These are phyloP conservation scores for Gorsachius magnificus DNA, from an alignment of 2,797 vertebrate species.

Conservation along the genomic window DNA sequence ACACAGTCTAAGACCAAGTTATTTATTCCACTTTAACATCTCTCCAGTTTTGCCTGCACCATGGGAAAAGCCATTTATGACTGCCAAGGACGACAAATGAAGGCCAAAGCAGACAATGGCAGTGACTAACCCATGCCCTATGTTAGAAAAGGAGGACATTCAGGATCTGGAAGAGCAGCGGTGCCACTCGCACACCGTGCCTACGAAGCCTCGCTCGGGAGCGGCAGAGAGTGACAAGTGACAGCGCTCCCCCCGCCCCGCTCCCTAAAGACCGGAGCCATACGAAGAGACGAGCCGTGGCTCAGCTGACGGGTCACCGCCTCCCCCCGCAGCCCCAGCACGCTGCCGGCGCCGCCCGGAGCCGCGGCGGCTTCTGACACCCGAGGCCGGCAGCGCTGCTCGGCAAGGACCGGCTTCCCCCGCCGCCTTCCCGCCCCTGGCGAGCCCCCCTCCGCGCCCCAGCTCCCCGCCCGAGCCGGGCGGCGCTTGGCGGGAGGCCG, in stretches of 20 bases:
- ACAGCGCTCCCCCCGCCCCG: neutral
- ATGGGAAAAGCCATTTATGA: neutral
- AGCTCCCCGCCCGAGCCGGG: neutral
- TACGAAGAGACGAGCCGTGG: rapidly evolving
- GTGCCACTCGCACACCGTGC: rapidly evolving
- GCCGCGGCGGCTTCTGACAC: neutral
- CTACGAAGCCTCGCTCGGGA: neutral
- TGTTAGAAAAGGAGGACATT: too few relatives aligned
- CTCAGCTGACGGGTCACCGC: rapidly evolving
- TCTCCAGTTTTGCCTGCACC: neutral
- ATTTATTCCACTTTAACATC: neutral
- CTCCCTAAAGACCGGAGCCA: neutral
- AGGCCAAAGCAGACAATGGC: neutral
- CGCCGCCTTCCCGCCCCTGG: neutral
- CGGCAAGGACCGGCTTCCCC: too few relatives aligned
- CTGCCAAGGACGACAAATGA: rapidly evolving
- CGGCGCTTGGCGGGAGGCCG: too few relatives aligned
- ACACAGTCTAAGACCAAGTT: neutral
- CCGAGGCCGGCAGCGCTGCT: neutral
- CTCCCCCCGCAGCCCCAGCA: neutral
- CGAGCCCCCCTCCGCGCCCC: too few relatives aligned
- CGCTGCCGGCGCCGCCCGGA: rapidly evolving
- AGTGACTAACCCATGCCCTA: rapidly evolving
- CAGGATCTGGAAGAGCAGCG: too few relatives aligned
- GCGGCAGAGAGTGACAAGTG: rapidly evolving